Conservation (phyloP, 2,113 vertebrate species). For the Poeciliopsis occidentalis region DNA sequence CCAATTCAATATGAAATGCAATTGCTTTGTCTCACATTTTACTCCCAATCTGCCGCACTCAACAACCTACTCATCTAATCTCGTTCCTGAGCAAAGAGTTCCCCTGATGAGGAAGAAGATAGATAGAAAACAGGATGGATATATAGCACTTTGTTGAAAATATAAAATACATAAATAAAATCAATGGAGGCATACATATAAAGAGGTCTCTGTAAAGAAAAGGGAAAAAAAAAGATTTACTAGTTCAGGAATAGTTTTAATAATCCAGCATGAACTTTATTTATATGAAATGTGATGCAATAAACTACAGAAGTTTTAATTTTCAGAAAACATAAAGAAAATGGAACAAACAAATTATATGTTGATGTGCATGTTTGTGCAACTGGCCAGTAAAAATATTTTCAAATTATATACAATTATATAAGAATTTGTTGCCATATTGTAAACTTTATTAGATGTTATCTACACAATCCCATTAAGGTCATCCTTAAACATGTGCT, state of each 20-base stretch:
- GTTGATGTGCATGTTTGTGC: neutral
- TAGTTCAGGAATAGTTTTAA: too few species aligned
- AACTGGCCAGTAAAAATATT: neutral
- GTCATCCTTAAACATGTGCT: neutral
- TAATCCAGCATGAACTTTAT: too few species aligned
- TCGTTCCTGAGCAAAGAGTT: conserved; percentile 58
- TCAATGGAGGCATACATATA: neutral
- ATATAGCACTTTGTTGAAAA: neutral
- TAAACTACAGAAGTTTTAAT: too few species aligned
- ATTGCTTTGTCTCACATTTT: conserved; percentile 81
- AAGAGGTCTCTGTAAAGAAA: too few species aligned
- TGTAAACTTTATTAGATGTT: neutral
- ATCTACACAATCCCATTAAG: neutral
- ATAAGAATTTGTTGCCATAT: neutral
- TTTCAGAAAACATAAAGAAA: too few species aligned
- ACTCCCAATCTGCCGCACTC: conserved; percentile 73
- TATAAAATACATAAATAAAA: conserved; percentile 16
- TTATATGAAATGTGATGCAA: too few species aligned
- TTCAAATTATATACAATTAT: neutral
- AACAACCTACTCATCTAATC: conserved; percentile 72
- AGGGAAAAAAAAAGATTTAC: too few species aligned
- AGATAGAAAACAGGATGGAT: conserved; percentile 27
- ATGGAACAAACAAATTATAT: too few species aligned
- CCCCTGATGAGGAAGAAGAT: conserved; percentile 51
- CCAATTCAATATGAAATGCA: conserved; percentile 84